Evolutionary conservation across 2,888 invertebrate species (phyloP).

Genomic region (Hipparchia semele): DNA sequence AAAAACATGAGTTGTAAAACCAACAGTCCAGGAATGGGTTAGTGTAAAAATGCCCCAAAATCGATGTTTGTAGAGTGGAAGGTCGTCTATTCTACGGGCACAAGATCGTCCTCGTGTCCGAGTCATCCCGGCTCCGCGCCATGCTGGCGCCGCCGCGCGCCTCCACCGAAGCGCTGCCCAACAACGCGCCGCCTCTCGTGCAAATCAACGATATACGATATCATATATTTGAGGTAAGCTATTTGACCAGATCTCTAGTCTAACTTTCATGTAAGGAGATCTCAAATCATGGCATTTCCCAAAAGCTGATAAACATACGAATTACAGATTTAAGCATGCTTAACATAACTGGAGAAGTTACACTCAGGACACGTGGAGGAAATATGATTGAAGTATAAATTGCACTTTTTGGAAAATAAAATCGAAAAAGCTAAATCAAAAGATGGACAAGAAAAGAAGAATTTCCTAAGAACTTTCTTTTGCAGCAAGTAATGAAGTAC

Average conservation of each 20-base stretch:
- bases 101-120: slow-evolving; percentile 96
- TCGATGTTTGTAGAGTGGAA: slow-evolving; percentile 87
- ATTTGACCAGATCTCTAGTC: neutral
- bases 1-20: too few species aligned
- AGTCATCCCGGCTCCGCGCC: slow-evolving; percentile 92
- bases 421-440: too few species aligned
- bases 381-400: too few species aligned
- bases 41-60: too few species aligned
- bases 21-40: too few species aligned
- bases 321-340: too few species aligned
- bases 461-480: too few species aligned
- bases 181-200: slow-evolving; percentile 87
- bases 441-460: too few species aligned
- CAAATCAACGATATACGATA: slow-evolving; percentile 97
- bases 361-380: neutral
- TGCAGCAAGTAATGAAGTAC: slow-evolving; percentile 95
- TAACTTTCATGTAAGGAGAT: neutral
- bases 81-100: slow-evolving; percentile 96
- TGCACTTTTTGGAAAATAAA: too few species aligned
- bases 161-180: slow-evolving; percentile 54
- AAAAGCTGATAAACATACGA: too few species aligned
- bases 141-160: slow-evolving; percentile 86
- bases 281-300: too few species aligned
- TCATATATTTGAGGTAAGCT: slow-evolving; percentile 92
- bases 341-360: neutral